phyloP scores from a whole-genome alignment of 2,113 vertebrate species.

The Pampusana beccarii region DNA sequence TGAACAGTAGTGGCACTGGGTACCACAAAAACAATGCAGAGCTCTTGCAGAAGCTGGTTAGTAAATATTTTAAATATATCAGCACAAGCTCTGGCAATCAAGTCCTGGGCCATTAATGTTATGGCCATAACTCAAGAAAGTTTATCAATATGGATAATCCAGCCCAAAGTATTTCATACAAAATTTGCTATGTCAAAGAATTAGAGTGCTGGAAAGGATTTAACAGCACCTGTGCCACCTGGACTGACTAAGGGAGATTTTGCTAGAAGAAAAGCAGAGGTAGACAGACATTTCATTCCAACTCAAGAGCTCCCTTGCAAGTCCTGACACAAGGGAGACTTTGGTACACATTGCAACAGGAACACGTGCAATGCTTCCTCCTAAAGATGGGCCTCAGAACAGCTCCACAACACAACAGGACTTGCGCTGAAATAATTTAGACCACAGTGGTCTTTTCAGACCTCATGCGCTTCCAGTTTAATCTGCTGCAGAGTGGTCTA shows the following conservation, averaged over 20 bases:
- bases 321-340: neutral
- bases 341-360: neutral
- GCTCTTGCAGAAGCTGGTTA: neutral
- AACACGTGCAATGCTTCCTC: neutral
- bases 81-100: neutral
- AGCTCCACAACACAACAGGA: neutral
- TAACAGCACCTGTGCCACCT: neutral
- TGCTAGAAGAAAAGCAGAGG: neutral
- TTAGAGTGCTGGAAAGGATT: neutral
- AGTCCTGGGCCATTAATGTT: neutral
- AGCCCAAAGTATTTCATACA: neutral
- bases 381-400: neutral
- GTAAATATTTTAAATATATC: neutral
- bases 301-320: neutral
- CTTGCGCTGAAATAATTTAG: neutral
- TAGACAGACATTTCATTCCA: neutral
- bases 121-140: neutral
- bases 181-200: neutral
- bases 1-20: neutral
- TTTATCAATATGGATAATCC: neutral
- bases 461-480: neutral
- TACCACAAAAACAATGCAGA: neutral
- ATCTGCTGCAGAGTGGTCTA: neutral
- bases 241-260: neutral
- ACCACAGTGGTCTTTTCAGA: neutral